These are phyloP conservation scores for Papilio demoleus DNA, from an alignment of 2,888 invertebrate species.

Conservation along the genomic window DNA sequence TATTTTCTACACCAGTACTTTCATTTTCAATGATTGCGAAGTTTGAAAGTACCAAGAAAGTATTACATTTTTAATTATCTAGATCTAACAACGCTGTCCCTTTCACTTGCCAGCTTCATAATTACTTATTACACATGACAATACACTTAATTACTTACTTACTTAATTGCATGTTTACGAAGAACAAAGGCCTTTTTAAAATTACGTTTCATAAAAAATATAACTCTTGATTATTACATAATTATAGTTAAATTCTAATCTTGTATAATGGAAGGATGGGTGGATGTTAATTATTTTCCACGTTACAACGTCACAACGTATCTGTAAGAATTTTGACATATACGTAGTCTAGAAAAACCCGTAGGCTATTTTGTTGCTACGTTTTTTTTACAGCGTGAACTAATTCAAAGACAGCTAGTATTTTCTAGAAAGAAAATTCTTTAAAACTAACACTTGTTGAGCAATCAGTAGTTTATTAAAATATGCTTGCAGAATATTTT, in stretches of 20 bases:
- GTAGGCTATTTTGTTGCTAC: too few species aligned
- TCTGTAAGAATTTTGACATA: too few species aligned
- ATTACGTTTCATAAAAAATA: background rate
- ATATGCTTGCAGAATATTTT: conserved; percentile 14
- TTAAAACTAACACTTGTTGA: background rate
- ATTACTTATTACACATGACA: background rate
- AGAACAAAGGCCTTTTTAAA: background rate
- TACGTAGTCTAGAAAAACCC: too few species aligned
- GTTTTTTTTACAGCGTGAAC: too few species aligned
- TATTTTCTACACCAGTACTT: too few species aligned
- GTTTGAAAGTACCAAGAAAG: conserved; percentile 25
- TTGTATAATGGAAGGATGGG: too few species aligned
- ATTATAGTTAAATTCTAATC: too few species aligned
- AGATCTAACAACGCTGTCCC: conserved; percentile 21
- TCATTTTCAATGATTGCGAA: background rate
- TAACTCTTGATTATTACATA: too few species aligned
- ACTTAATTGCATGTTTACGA: background rate
- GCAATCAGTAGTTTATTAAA: background rate
- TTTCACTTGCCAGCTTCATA: conserved; percentile 24
- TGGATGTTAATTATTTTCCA: too few species aligned
- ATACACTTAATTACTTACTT: background rate
- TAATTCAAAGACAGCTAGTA: too few species aligned
- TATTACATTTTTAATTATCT: conserved; percentile 29
- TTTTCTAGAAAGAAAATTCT: background rate
- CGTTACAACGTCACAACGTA: too few species aligned